These are phyloP conservation scores for Drosophila kambysellisi DNA, from an alignment of 2,888 invertebrate species.

Conservation along the genomic window DNA sequence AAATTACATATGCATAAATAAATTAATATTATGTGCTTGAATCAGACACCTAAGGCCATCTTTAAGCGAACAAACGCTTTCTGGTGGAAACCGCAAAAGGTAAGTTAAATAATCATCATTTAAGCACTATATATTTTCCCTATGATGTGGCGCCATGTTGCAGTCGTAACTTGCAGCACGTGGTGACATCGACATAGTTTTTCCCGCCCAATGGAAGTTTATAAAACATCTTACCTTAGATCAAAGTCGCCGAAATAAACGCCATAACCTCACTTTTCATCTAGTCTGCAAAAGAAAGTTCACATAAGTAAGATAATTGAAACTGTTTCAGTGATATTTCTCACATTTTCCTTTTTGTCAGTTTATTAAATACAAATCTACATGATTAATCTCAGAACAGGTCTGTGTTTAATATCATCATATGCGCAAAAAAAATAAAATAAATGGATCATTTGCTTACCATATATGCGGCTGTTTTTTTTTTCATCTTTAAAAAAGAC, in stretches of 20 bases:
- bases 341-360: constrained; percentile 3
- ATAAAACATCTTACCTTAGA: constrained; percentile 30
- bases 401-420: constrained; percentile 44
- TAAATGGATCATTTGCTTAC: constrained; percentile 9
- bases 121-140: constrained; percentile 15
- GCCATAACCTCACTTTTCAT: constrained; percentile 38
- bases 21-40: constrained; percentile 7
- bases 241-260: not conserved
- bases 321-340: not conserved
- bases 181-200: constrained; percentile 1
- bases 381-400: constrained; percentile 40
- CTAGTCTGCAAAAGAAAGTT: constrained; percentile 17
- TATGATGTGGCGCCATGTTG: constrained; percentile 25
- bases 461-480: not conserved
- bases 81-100: constrained; percentile 86
- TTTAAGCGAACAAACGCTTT: constrained; percentile 78
- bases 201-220: not conserved
- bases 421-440: not conserved
- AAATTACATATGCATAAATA: not conserved
- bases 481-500: not conserved
- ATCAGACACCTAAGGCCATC: constrained; percentile 85
- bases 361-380: constrained; percentile 31
- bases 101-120: constrained; percentile 82
- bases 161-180: constrained; percentile 27
- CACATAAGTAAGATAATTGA: not conserved